Evolutionary conservation across 1,140 invertebrate genomes (phyloP).

Genomic region (Apis mellifera): DNA sequence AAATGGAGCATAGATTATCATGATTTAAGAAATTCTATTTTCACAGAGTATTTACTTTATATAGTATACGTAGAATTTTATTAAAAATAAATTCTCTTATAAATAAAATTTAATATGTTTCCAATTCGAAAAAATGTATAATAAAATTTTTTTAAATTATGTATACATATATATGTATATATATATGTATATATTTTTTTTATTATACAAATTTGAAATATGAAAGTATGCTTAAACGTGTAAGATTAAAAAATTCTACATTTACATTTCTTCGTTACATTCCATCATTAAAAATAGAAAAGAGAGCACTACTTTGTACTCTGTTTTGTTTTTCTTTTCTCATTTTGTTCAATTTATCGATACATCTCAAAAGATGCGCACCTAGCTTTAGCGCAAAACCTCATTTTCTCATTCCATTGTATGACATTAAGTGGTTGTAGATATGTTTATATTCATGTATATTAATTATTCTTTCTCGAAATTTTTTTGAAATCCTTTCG

Average conservation of each 20-base stretch:
- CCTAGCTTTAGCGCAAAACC: background rate
- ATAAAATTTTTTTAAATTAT: background rate
- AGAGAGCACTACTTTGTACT: background rate
- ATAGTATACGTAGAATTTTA: no score
- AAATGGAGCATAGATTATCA: background rate
- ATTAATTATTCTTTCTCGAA: background rate
- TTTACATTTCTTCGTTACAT: background rate
- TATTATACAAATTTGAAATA: no score
- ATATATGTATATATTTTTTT: no score
- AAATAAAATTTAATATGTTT: no score
- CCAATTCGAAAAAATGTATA: no score
- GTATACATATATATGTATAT: no score
- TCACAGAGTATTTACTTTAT: no score
- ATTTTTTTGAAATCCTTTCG: background rate
- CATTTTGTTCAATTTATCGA: slow-evolving; percentile 18
- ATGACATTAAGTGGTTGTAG: background rate
- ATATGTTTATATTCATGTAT: background rate
- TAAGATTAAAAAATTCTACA: no score
- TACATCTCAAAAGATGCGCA: background rate
- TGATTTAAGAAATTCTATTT: background rate
- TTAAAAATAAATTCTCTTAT: no score
- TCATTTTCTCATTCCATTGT: background rate
- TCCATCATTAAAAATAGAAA: background rate
- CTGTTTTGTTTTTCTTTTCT: background rate
- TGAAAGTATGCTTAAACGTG: no score